These are phyloP conservation scores for Zosterops japonicus DNA, from an alignment of 2,113 vertebrate species.

Conservation along the genomic window DNA sequence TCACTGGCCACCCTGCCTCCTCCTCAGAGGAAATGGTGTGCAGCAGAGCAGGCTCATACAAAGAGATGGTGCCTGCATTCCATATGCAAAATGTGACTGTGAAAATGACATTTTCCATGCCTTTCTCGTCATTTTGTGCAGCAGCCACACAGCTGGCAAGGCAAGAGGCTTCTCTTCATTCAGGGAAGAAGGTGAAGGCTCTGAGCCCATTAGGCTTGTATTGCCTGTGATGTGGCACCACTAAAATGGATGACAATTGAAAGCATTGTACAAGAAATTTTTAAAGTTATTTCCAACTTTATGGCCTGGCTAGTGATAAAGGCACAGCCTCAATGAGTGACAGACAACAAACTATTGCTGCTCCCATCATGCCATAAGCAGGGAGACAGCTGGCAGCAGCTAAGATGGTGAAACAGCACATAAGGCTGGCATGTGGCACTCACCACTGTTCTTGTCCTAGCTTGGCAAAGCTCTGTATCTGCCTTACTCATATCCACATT, in stretches of 20 bases:
- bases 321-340: not conserved
- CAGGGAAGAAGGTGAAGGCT: not conserved
- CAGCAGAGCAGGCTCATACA: not conserved
- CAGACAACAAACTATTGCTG: not conserved
- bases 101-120: not conserved
- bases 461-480: not conserved
- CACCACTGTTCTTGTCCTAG: not conserved
- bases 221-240: not conserved
- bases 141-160: not conserved
- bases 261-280: not conserved
- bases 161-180: not conserved
- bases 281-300: not conserved
- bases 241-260: not conserved
- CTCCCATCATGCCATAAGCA: not conserved
- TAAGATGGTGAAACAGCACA: not conserved
- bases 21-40: fast-evolving
- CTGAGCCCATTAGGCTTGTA: not conserved
- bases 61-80: not conserved
- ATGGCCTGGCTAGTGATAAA: not conserved
- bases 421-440: not conserved
- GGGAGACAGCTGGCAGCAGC: not conserved
- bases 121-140: not conserved
- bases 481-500: not conserved
- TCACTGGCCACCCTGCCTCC: not conserved
- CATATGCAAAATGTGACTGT: not conserved